phyloP scores from a whole-genome alignment of 2,797 vertebrate species.

The Lutjanus campechanus region DNA sequence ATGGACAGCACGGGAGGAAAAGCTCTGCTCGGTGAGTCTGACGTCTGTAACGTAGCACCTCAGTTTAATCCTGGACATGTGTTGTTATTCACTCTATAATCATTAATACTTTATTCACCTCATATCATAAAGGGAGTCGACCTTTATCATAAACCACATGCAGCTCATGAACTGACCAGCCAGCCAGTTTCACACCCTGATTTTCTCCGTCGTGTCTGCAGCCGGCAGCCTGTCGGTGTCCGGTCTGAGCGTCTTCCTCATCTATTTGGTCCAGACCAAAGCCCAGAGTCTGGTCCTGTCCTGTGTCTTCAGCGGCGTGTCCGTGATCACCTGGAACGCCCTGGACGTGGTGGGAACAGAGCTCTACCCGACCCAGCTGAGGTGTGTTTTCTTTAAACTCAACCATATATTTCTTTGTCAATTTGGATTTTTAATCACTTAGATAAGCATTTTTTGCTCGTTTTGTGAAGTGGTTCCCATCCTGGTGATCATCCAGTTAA shows the following conservation, averaged over 20 bases:
- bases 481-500: too few relatives aligned
- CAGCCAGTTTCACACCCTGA: too few relatives aligned
- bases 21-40: constrained; percentile 81
- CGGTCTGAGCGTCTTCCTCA: constrained; percentile 83
- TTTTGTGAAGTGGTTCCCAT: not conserved
- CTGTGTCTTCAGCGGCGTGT: constrained; percentile 87
- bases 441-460: too few relatives aligned
- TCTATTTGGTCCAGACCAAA: constrained; percentile 84
- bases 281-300: constrained; percentile 81
- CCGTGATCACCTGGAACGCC: constrained; percentile 86
- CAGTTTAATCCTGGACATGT: not conserved
- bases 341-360: constrained; percentile 86
- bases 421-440: not conserved
- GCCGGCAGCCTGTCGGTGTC: constrained; percentile 84
- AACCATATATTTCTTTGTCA: not conserved
- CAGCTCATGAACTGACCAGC: not conserved
- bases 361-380: constrained; percentile 86
- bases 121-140: not conserved
- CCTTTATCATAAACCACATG: not conserved
- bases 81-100: not conserved
- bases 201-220: constrained; percentile 45
- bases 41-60: not conserved
- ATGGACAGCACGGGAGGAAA: constrained; percentile 85
- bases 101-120: too few relatives aligned
- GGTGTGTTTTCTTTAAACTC: constrained; percentile 62